Percentiles rank a stretch among this genome's conserved stretches.
Conservation (phyloP, 2,113 vertebrate species). For the Aspiorhynchus laticeps region DNA sequence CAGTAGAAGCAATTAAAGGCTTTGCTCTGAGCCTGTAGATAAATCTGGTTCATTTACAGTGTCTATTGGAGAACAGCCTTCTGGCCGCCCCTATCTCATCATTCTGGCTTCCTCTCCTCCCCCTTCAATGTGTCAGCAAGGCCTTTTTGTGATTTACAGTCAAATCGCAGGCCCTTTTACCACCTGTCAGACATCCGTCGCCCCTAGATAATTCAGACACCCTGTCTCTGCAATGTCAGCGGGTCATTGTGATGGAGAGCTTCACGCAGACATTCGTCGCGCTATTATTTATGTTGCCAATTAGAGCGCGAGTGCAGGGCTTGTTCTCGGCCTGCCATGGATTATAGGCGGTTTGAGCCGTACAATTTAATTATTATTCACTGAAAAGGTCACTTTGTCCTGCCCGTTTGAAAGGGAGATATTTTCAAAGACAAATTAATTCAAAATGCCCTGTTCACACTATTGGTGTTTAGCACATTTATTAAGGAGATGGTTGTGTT, state of each 20-base stretch:
- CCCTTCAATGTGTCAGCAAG: slow-evolving; percentile 14
- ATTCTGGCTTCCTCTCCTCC: slow-evolving; percentile 17
- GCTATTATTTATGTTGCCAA: slow-evolving; percentile 52
- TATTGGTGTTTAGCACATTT: slow-evolving; percentile 8
- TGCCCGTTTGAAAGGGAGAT: slow-evolving; percentile 9
- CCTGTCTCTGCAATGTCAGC: slow-evolving; percentile 44
- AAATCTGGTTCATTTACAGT: slow-evolving; percentile 57
- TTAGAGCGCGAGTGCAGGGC: slow-evolving; percentile 36
- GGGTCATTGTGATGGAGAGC: slow-evolving; percentile 41
- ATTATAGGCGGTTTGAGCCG: slow-evolving; percentile 50
- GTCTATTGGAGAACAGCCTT: slow-evolving; percentile 13
- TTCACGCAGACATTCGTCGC: slow-evolving; percentile 35
- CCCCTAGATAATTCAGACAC: slow-evolving; percentile 47
- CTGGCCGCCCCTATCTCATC: slow-evolving; percentile 23
- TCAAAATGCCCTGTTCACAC: slow-evolving; percentile 41
- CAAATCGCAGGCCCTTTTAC: slow-evolving; percentile 43
- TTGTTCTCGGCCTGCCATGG: slow-evolving; percentile 24
- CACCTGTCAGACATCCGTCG: slow-evolving; percentile 16
- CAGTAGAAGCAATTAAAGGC: slow-evolving; percentile 60
- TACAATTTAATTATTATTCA: slow-evolving; percentile 56
- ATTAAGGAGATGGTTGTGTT: slow-evolving; percentile 3
- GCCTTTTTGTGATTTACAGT: slow-evolving; percentile 36
- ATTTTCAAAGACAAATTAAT: slow-evolving; percentile 41
- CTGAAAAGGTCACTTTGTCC: slow-evolving; percentile 58
- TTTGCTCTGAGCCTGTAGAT: slow-evolving; percentile 55